These are phyloP conservation scores for Parnassius glacialis DNA, from an alignment of 2,888 invertebrate genomes.

Conservation along the genomic window DNA sequence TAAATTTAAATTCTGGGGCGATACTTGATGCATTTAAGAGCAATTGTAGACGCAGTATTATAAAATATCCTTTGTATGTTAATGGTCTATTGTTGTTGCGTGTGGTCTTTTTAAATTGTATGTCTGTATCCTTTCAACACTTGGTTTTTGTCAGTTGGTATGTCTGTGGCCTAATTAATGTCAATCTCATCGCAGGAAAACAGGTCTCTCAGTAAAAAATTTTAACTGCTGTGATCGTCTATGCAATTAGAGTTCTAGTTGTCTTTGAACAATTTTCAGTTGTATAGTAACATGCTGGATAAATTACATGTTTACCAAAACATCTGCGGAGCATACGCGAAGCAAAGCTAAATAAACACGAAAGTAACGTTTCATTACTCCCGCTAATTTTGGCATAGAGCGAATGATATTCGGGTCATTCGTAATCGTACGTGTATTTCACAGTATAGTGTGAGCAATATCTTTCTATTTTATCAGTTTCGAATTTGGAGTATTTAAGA, in stretches of 20 bases:
- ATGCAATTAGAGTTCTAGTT: neutral
- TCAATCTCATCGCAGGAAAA: too few relatives aligned
- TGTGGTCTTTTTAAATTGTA: slow-evolving; percentile 12
- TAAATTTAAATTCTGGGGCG: too few relatives aligned
- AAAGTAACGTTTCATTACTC: slow-evolving; percentile 44
- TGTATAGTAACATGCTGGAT: slow-evolving; percentile 2
- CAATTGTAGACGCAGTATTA: slow-evolving; percentile 1
- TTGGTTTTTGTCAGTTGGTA: too few relatives aligned
- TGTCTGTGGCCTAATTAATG: slow-evolving; percentile 5
- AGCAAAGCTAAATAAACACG: slow-evolving; percentile 36
- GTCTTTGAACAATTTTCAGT: neutral
- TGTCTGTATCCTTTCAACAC: too few relatives aligned
- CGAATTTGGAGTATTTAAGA: slow-evolving; percentile 9
- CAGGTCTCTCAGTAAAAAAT: too few relatives aligned
- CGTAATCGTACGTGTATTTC: slow-evolving; percentile 44
- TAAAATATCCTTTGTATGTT: slow-evolving; percentile 25
- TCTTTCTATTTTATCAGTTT: slow-evolving; percentile 15
- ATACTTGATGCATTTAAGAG: slow-evolving; percentile 4
- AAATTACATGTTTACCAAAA: slow-evolving; percentile 21
- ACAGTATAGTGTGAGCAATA: slow-evolving; percentile 32
- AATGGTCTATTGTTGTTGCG: slow-evolving; percentile 18
- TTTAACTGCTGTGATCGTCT: neutral
- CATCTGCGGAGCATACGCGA: slow-evolving; percentile 24
- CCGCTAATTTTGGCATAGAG: slow-evolving; percentile 60
- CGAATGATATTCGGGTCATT: slow-evolving; percentile 62